These are phyloP conservation scores for Diplogasteroides magnus DNA, from an alignment of 1,140 invertebrate species.

Conservation along the genomic window DNA sequence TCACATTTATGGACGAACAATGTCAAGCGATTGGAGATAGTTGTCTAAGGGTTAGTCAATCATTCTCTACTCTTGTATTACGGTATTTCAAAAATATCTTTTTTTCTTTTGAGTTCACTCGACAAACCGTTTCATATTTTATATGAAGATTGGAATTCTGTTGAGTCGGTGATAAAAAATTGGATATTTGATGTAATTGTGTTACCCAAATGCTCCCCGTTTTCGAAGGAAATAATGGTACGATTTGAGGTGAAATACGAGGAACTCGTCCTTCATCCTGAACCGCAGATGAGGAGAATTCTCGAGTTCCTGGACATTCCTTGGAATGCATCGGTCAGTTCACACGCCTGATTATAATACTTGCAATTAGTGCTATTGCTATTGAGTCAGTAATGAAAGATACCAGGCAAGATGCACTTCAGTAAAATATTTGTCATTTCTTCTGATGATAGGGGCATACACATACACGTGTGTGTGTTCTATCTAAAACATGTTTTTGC, in stretches of 20 bases:
- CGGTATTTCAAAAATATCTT: background rate
- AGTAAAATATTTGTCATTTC: no score
- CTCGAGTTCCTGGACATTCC: conserved; percentile 82
- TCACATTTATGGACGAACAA: conserved; percentile 86
- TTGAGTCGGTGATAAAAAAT: no score
- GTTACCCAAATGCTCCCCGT: no score
- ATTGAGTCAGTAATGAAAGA: no score
- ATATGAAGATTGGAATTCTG: background rate
- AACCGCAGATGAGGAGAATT: conserved; percentile 80
- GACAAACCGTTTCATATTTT: background rate
- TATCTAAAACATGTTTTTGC: no score
- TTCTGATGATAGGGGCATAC: no score
- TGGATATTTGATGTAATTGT: no score
- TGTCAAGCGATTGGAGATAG: conserved; percentile 61
- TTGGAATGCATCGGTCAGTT: conserved; percentile 79
- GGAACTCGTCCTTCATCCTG: conserved; percentile 87
- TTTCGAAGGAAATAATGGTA: conserved; percentile 37
- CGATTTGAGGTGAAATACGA: conserved; percentile 89
- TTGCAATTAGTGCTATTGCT: no score
- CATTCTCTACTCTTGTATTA: background rate
- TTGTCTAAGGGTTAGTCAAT: conserved; percentile 10
- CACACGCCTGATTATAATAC: no score
- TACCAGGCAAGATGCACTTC: no score
- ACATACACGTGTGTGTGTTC: no score
- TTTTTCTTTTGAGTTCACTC: background rate